Conservation (phyloP, 2,113 vertebrate species). For the Ceratotherium simum region DNA sequence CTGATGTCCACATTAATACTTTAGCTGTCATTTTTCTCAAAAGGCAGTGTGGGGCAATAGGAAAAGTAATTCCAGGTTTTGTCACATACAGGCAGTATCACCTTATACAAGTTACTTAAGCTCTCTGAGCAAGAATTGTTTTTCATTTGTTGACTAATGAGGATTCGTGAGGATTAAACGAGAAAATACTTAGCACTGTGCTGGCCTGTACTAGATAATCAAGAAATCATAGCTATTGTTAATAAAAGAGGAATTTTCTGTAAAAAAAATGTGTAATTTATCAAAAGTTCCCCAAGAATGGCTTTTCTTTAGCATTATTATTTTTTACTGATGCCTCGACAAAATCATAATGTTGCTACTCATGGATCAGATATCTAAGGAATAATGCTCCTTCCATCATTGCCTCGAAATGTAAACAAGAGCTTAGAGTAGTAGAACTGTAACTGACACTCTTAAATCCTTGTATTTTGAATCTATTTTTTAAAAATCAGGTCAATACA, state of each 20-base stretch:
- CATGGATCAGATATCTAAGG: neutral
- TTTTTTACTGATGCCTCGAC: neutral
- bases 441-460: neutral
- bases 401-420: constrained; percentile 3
- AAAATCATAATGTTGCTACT: neutral
- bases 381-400: neutral
- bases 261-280: constrained; percentile 31
- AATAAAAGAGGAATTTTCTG: constrained; percentile 45
- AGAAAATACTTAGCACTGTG: neutral
- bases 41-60: constrained; percentile 23
- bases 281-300: neutral
- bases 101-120: neutral
- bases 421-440: neutral
- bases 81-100: neutral
- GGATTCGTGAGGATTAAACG: constrained; percentile 43
- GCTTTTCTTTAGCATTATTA: neutral
- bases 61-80: constrained; percentile 33
- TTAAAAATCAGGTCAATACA: neutral
- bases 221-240: constrained; percentile 30
- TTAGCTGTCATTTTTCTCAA: constrained; percentile 40
- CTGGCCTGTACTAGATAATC: neutral
- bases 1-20: constrained; percentile 58
- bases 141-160: constrained; percentile 14
- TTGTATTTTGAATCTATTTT: constrained; percentile 39
- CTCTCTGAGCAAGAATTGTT: neutral